A percentile compares a stretch with the other conserved stretches of the same genome.
phyloP scores from a whole-genome alignment of 2,888 invertebrate genomes.

The Erebia palarica region DNA sequence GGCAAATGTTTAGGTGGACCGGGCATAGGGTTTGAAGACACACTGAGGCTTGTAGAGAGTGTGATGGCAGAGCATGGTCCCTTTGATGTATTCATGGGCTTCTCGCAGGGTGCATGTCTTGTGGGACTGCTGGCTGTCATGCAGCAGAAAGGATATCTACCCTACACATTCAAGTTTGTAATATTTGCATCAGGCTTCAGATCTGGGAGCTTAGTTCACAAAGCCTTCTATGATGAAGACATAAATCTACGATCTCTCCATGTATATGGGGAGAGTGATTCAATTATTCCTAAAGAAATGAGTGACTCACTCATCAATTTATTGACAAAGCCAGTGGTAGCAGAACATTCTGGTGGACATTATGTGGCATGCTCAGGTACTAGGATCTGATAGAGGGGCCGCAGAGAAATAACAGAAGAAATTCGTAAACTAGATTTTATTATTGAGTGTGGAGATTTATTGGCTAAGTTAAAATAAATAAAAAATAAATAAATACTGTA shows the following conservation, averaged over 20 bases:
- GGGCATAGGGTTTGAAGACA: slow-evolving; percentile 90
- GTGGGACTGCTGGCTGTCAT: slow-evolving; percentile 91
- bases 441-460: slow-evolving; percentile 16
- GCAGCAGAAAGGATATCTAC: slow-evolving; percentile 86
- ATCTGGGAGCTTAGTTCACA: slow-evolving; percentile 90
- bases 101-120: slow-evolving; percentile 96
- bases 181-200: slow-evolving; percentile 93
- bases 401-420: slow-evolving; percentile 44
- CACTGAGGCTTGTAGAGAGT: slow-evolving; percentile 85
- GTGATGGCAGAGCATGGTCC: slow-evolving; percentile 89
- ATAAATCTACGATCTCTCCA: slow-evolving; percentile 90
- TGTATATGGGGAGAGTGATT: slow-evolving; percentile 92
- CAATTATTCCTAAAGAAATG: slow-evolving; percentile 92
- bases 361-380: slow-evolving; percentile 84
- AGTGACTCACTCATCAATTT: slow-evolving; percentile 86
- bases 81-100: slow-evolving; percentile 95
- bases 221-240: slow-evolving; percentile 86
- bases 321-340: slow-evolving; percentile 85
- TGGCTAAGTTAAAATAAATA: no score
- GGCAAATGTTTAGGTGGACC: slow-evolving; percentile 87
- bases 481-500: no score
- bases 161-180: slow-evolving; percentile 91
- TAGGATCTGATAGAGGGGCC: slow-evolving; percentile 58
- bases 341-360: slow-evolving; percentile 93
- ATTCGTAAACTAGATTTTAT: slow-evolving; percentile 41